Evolutionary conservation across 2,888 invertebrate species (phyloP).

Genomic region (Pollenia labialis): DNA sequence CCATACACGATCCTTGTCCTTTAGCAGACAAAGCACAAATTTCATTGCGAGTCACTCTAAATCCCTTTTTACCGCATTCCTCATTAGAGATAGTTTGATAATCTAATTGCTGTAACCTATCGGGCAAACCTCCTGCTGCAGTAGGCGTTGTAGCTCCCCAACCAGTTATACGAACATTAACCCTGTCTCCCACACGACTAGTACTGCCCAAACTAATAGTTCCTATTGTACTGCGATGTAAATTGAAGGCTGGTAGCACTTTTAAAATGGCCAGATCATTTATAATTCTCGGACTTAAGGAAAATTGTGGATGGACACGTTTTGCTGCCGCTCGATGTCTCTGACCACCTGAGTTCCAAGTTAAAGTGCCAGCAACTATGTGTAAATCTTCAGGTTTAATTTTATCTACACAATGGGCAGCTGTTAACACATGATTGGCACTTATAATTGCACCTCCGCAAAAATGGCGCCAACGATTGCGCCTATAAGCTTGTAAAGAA

Average conservation of each 20-base stretch:
- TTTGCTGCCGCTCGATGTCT: slow-evolving; percentile 77
- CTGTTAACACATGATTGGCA: slow-evolving; percentile 81
- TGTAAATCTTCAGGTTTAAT: slow-evolving; percentile 76
- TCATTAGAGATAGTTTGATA: slow-evolving; percentile 82
- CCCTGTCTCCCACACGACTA: slow-evolving; percentile 77
- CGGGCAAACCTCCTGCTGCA: slow-evolving; percentile 77
- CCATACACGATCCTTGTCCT: slow-evolving; percentile 82
- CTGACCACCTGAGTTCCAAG: slow-evolving; percentile 78
- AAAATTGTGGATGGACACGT: slow-evolving; percentile 80
- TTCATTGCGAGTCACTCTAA: slow-evolving; percentile 80
- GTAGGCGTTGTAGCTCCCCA: slow-evolving; percentile 81
- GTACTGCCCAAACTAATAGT: slow-evolving; percentile 76
- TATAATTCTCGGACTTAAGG: slow-evolving; percentile 75
- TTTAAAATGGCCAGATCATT: slow-evolving; percentile 82
- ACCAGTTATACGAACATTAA: slow-evolving; percentile 81
- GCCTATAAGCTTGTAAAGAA: slow-evolving; percentile 78
- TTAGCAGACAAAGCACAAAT: slow-evolving; percentile 80
- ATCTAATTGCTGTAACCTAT: slow-evolving; percentile 80
- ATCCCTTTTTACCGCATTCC: slow-evolving; percentile 79
- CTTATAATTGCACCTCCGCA: slow-evolving; percentile 83
- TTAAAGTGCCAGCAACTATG: slow-evolving; percentile 78
- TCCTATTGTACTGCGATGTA: slow-evolving; percentile 75
- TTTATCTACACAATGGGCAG: slow-evolving; percentile 82
- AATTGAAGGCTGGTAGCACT: slow-evolving; percentile 78
- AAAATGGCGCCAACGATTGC: slow-evolving; percentile 80